Percentiles rank a stretch among this genome's conserved stretches.
Evolutionary conservation across 2,797 vertebrate genomes (phyloP).

Genomic region (Serranus cabrilla): DNA sequence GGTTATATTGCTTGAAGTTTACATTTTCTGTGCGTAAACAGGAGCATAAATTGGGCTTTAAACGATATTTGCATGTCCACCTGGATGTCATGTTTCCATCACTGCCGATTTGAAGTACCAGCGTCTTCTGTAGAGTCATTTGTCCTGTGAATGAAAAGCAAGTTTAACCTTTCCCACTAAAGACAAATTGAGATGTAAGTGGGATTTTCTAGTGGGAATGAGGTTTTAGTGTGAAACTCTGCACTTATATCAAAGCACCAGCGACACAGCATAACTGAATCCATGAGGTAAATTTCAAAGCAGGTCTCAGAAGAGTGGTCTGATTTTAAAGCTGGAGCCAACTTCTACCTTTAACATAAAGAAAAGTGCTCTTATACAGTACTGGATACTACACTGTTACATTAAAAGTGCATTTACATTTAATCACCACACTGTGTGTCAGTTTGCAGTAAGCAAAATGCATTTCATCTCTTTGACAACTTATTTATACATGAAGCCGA

Average conservation of each 20-base stretch:
- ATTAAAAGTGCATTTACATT: conserved; percentile 18
- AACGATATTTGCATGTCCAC: too few relatives aligned
- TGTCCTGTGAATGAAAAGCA: too few relatives aligned
- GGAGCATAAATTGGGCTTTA: too few relatives aligned
- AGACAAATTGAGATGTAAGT: too few relatives aligned
- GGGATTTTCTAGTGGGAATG: too few relatives aligned
- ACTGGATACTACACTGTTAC: background rate
- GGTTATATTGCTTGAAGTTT: too few relatives aligned
- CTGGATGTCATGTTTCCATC: too few relatives aligned
- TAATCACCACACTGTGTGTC: background rate
- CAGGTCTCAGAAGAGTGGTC: background rate
- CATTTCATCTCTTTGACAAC: conserved; percentile 43
- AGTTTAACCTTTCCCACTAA: too few relatives aligned
- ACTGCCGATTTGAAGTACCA: too few relatives aligned
- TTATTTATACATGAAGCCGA: conserved; percentile 50
- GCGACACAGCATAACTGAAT: background rate
- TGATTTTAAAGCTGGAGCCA: conserved; percentile 6
- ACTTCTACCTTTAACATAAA: background rate
- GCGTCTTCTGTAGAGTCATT: too few relatives aligned
- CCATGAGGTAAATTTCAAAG: background rate
- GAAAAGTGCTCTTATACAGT: background rate
- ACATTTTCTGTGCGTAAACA: too few relatives aligned
- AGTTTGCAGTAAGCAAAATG: conserved; percentile 22
- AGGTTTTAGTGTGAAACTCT: too few relatives aligned
- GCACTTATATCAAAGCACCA: background rate